Evolutionary conservation across 2,797 vertebrate genomes (phyloP), one percentile per base, ranked within the genome.

Genomic region (Alca torda): DNA sequence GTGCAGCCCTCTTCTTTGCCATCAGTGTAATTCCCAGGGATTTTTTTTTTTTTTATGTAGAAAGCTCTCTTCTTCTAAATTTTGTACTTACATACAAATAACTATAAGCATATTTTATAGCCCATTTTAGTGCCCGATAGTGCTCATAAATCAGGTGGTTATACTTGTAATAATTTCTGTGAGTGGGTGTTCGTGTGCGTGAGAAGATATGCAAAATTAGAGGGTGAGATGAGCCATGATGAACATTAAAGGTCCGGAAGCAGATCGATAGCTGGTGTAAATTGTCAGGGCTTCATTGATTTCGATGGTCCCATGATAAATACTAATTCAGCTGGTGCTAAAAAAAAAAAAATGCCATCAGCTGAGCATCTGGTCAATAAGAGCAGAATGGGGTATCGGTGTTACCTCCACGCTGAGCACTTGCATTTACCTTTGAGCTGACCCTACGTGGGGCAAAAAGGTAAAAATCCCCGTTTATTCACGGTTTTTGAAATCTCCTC

Each of bases 201-300:
- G 90, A 74, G 86, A 61, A 83, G 68, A 68, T 57, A 33, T 1
- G 41, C 43, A 48, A 5, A 89, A 92, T 0, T 80, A 86, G 64
- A 41, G 1, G 19, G 61, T 67, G 87, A 93, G 94, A 94, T 95
- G 94, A 95, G 89, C 81, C 90, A 53, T 54, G 89, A 50, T 92
- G 90, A 92, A 63, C 50, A 45, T 84, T 90, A 89, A 69, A 78
- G 78, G 75, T 65, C 84, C 5, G 0, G 78, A 60, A 89, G 72
- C 65, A 87, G 92, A 93, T 95, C 78, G 0, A 95, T 87, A 73
- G 65, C 75, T 87, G 75, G 64, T 87, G 65, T 89, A 93, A 94
- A 91, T 81, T 94, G 75, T 54, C 82, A 93, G 92, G 76, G 78
- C 75, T 94, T 75, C 92, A 95, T 33, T 94, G 93, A 92, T 94